phyloP scores from a whole-genome alignment of 2,113 vertebrate species.

The Tapirus terrestris region DNA sequence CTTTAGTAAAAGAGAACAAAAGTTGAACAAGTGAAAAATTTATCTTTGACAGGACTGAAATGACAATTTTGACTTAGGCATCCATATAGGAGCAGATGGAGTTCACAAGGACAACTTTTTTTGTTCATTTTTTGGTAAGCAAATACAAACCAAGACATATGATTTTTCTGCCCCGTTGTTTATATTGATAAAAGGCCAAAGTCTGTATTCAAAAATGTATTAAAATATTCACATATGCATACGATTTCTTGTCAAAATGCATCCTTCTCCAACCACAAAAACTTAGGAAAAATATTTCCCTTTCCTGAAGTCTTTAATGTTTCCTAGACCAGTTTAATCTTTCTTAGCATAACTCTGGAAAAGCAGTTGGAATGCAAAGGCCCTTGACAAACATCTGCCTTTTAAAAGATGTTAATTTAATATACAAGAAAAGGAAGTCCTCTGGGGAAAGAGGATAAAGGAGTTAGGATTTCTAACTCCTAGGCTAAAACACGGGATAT shows the following conservation, averaged over 20 bases:
- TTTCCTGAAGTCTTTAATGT: not conserved
- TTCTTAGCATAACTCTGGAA: not conserved
- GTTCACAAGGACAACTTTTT: not conserved
- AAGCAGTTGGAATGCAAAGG: conserved; percentile 26
- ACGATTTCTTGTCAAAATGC: not conserved
- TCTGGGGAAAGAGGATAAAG: not conserved
- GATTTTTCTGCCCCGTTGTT: not conserved
- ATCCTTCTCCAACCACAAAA: not conserved
- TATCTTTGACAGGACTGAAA: not conserved
- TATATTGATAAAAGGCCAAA: not conserved
- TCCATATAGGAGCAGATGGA: not conserved
- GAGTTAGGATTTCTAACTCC: conserved; percentile 38
- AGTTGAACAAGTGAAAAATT: not conserved
- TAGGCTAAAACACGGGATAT: conserved; percentile 50
- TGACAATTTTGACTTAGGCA: not conserved
- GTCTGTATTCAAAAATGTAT: not conserved
- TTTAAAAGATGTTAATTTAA: conserved; percentile 54
- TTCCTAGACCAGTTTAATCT: not conserved
- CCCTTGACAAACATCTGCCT: not conserved
- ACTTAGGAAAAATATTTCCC: not conserved
- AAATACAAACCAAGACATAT: not conserved
- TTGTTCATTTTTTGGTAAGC: not conserved
- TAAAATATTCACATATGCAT: not conserved
- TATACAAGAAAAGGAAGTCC: not conserved
- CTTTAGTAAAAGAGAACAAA: not conserved